Percentiles rank a stretch among this genome's conserved stretches.
These are phyloP conservation scores for Herminia tarsipennalis DNA, from an alignment of 2,888 invertebrate species.

Conservation along the genomic window DNA sequence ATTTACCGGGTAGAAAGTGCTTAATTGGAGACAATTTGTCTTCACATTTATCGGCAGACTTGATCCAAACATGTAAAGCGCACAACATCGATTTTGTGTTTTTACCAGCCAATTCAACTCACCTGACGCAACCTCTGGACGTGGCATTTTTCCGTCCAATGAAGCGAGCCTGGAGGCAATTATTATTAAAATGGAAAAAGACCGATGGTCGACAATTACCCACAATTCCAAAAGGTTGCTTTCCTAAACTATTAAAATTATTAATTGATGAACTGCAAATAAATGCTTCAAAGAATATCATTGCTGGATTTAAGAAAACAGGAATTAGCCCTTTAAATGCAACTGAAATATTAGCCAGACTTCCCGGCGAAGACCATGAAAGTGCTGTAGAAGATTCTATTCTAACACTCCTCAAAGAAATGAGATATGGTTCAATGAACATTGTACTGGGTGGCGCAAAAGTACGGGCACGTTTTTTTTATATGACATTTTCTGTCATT, in stretches of 20 bases:
- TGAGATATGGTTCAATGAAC: conserved; percentile 22
- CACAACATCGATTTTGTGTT: conserved; percentile 55
- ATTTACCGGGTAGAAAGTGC: conserved; percentile 38
- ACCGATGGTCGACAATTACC: conserved; percentile 24
- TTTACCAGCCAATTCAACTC: conserved; percentile 53
- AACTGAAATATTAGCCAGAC: conserved; percentile 22
- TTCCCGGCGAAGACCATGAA: conserved; percentile 18
- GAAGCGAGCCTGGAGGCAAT: conserved; percentile 36
- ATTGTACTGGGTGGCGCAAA: no score
- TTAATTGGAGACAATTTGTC: conserved; percentile 56
- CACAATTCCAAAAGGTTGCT: conserved; percentile 31
- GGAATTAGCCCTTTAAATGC: conserved; percentile 31
- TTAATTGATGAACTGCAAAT: conserved; percentile 17
- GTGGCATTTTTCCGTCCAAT: no score
- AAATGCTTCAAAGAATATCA: conserved; percentile 25
- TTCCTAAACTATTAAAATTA: conserved; percentile 32
- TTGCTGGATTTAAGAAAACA: conserved; percentile 34
- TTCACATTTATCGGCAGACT: conserved; percentile 35
- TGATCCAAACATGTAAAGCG: conserved; percentile 42
- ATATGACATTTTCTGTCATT: no score
- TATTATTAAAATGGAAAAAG: conserved; percentile 36
- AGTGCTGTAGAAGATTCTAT: conserved; percentile 16
- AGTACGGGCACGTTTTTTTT: no score
- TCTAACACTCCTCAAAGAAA: conserved; percentile 17
- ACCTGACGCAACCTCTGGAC: no score